Conservation (phyloP, 2,113 vertebrate species). For the Trematomus loennbergii region DNA sequence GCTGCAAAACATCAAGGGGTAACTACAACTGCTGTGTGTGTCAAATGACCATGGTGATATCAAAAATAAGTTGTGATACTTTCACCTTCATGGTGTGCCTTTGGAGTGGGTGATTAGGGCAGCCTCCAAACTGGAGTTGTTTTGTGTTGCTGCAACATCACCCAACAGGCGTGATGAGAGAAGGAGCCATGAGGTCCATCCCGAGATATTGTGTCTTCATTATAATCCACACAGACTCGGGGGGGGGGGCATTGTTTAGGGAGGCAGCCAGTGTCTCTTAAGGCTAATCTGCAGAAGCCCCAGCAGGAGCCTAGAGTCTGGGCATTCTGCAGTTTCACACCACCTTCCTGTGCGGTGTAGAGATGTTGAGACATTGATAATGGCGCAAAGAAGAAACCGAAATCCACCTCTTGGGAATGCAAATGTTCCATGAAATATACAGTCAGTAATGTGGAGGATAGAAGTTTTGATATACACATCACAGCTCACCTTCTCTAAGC, state of each 20-base stretch:
- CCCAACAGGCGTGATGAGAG: constrained; percentile 50
- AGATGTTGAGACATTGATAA: constrained; percentile 43
- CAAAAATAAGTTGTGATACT: constrained; percentile 10
- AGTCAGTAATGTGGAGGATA: constrained; percentile 24
- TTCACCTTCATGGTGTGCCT: constrained; percentile 41
- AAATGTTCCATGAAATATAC: constrained; percentile 43
- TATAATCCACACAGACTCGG: constrained; percentile 61
- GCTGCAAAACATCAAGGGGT: constrained; percentile 13
- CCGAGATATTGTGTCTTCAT: constrained; percentile 78
- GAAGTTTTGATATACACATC: constrained; percentile 40
- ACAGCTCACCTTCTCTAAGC: constrained; percentile 35
- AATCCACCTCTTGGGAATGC: constrained; percentile 46
- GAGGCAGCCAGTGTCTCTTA: constrained; percentile 54
- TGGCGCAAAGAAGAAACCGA: constrained; percentile 46
- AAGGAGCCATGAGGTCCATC: constrained; percentile 42
- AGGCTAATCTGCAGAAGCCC: constrained; percentile 58
- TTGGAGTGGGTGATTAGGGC: constrained; percentile 63
- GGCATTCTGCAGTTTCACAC: constrained; percentile 43
- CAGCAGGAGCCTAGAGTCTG: constrained; percentile 45
- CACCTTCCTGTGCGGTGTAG: constrained; percentile 25
- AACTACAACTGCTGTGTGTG: constrained; percentile 30
- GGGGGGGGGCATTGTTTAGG: constrained; percentile 68
- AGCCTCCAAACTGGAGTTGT: constrained; percentile 36
- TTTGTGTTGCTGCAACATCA: constrained; percentile 29
- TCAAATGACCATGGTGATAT: constrained; percentile 14